Conservation (phyloP, 2,113 vertebrate genomes). For the Empidonax alnorum region DNA sequence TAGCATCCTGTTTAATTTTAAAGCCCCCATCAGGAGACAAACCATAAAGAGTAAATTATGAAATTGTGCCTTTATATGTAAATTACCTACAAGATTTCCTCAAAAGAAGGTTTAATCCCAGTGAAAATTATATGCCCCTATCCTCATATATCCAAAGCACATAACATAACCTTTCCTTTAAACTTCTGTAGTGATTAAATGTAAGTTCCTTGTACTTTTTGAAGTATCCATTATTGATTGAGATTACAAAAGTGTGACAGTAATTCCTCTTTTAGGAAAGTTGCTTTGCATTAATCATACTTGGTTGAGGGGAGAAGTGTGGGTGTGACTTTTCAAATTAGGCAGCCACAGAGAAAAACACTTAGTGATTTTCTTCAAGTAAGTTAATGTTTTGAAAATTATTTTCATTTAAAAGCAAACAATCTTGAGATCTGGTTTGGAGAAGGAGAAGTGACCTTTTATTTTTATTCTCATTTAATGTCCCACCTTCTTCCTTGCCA, state of each 20-base stretch:
- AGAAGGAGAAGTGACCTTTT: neutral
- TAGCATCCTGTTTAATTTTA: slow-evolving; percentile 6
- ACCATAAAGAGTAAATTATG: neutral
- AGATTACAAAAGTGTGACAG: slow-evolving; percentile 37
- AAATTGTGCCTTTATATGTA: neutral
- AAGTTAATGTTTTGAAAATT: slow-evolving; percentile 33
- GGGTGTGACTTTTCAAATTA: slow-evolving; percentile 48
- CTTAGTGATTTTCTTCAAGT: slow-evolving; percentile 29
- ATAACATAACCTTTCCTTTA: neutral
- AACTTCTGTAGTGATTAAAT: neutral
- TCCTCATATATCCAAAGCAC: neutral
- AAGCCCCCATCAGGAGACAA: neutral
- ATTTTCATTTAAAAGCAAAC: slow-evolving; percentile 56
- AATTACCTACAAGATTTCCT: neutral
- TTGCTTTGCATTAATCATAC: slow-evolving; percentile 56
- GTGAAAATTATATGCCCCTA: neutral
- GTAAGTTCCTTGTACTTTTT: neutral
- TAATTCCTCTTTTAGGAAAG: slow-evolving; percentile 54
- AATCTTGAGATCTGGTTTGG: neutral
- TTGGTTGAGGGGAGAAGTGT: slow-evolving; percentile 34
- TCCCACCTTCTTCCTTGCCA: neutral
- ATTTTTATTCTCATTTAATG: slow-evolving; percentile 15
- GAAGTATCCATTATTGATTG: slow-evolving; percentile 52
- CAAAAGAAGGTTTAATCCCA: neutral
- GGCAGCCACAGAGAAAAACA: slow-evolving; percentile 19